Conservation (phyloP, 2,888 invertebrate genomes). For the Philereme transversata region DNA sequence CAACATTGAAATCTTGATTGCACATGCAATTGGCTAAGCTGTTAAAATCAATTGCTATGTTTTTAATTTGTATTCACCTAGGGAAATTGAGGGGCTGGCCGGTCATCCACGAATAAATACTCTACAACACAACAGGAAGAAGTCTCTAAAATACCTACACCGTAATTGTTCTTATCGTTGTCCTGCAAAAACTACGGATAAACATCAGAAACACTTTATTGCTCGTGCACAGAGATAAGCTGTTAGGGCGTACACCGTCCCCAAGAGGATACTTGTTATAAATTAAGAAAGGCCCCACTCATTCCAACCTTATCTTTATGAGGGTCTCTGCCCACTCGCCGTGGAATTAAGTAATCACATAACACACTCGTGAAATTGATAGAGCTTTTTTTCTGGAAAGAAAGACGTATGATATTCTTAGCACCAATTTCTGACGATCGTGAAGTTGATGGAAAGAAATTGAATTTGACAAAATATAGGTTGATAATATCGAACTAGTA, state of each 20-base stretch:
- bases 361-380: conserved; percentile 60
- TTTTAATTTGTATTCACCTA: no score
- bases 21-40: no score
- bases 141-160: neutral
- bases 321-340: conserved; percentile 70
- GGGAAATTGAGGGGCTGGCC: no score
- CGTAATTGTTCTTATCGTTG: conserved; percentile 24
- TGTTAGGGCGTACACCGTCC: conserved; percentile 47
- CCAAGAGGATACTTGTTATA: conserved; percentile 65
- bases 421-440: no score
- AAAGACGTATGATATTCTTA: neutral
- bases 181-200: conserved; percentile 48
- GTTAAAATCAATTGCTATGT: no score
- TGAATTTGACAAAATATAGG: no score
- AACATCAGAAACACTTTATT: conserved; percentile 55
- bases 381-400: conserved; percentile 30
- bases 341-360: conserved; percentile 76
- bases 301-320: conserved; percentile 74
- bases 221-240: conserved; percentile 46
- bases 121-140: neutral
- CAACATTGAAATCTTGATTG: no score
- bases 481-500: no score
- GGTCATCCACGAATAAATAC: no score
- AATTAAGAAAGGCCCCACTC: conserved; percentile 71
- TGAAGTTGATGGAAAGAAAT: no score